phyloP scores from a whole-genome alignment of 2,888 invertebrate species.

The Branchinecta sandiegonensis region DNA sequence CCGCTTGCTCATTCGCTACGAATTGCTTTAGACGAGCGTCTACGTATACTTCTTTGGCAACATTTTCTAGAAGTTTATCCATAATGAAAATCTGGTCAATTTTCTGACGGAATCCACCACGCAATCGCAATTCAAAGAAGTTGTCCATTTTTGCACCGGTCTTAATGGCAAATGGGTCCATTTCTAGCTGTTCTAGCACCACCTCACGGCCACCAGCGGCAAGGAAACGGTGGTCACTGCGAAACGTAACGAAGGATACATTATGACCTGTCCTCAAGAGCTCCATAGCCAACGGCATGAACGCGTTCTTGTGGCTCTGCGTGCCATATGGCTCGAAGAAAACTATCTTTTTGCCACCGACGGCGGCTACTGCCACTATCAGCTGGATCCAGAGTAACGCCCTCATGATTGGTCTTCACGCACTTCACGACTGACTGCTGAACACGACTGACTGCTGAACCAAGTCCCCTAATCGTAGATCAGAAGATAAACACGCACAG shows the following conservation, averaged over 20 bases:
- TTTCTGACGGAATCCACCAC: neutral
- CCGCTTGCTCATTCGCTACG: neutral
- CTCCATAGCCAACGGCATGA: neutral
- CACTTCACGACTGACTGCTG: no score
- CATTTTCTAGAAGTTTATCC: neutral
- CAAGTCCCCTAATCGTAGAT: no score
- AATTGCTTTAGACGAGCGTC: constrained; percentile 12
- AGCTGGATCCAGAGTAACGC: no score
- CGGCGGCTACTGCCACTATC: no score
- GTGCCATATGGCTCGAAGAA: neutral
- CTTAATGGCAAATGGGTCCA: neutral
- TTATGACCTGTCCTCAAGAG: constrained; percentile 2
- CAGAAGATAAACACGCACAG: no score
- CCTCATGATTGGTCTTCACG: no score
- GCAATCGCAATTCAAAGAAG: constrained; percentile 8
- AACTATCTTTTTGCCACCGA: neutral
- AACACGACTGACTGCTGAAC: no score
- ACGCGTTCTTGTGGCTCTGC: neutral
- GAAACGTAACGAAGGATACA: neutral
- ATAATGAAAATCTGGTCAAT: neutral
- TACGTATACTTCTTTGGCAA: constrained; percentile 12
- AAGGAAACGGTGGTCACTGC: neutral
- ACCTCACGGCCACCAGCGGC: neutral
- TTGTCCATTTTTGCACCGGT: neutral
- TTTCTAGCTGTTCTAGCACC: neutral